Base-by-base conservation (phyloP, 2,113 vertebrate genomes). In the Gallinago jamesoni region DNA sequence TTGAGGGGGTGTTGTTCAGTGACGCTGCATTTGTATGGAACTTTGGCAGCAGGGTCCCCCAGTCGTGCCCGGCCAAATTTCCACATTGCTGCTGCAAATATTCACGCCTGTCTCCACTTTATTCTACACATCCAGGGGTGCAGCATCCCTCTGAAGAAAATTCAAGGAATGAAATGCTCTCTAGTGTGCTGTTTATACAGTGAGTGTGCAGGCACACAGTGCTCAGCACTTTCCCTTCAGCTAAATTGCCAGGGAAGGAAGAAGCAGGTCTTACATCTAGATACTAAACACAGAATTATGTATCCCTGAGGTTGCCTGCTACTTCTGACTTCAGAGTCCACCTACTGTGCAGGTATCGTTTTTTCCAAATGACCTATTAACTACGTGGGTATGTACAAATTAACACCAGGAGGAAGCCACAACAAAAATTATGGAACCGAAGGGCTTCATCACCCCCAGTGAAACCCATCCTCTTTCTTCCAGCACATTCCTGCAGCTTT, bases 361-460 rank as follows among this genome's bases (percentile, higher is more conserved):
- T 90, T 88, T 83, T 39, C 23, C 55, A 74, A 62, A 66, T 68
- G 1, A 74, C 37, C 14, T 39, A 4, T 39, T 94, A 48, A 68
- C 50, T 83, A 12, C 45, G 20, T 73, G 41, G 10, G 9, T 80
- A 53, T 33, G 15, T 70, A 78, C 17, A 53, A 77, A 78, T 77
- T 80, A 78, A 59, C 20, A 67, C 25, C 47, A 67, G 52, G 35
- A 83, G 24, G 72, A 13, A 86, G 33, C 33, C 63, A 77, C 25
- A 35, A 57, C 6, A 72, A 37, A 19, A 23, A 16, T 16, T 8
- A 45, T 6, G 1, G 7, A 80, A 60, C 16, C 69, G 41, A 86
- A 66, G 10, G 52, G 56, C 20, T 74, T 8, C 0, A 0, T n/a
- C 64, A 81, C 5, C 6, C 31, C 31, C 16, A 14, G 31, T n/a